Percentiles rank a stretch among this genome's conserved stretches.
phyloP scores from a whole-genome alignment of 2,113 vertebrate genomes.

The Acrocephalus kingi region DNA sequence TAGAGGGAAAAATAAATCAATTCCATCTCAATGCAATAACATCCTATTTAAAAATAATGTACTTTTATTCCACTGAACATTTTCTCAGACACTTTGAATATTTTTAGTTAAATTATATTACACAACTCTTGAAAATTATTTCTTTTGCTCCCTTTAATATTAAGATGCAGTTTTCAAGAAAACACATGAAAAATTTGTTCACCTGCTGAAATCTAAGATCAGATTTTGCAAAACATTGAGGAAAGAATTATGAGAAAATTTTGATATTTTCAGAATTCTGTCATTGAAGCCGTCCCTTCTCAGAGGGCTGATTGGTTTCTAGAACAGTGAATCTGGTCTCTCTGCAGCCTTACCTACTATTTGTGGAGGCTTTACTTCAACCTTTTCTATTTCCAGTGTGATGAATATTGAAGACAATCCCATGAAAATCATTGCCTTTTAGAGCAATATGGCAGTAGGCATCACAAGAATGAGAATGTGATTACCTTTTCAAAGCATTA shows the following conservation, averaged over 20 bases:
- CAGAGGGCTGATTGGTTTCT: background rate
- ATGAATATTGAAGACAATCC: background rate
- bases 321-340: background rate
- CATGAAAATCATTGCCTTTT: background rate
- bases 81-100: background rate
- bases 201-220: background rate
- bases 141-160: background rate
- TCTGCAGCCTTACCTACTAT: background rate
- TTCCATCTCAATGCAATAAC: background rate
- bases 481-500: background rate
- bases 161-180: background rate
- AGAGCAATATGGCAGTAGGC: background rate
- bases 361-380: rapidly evolving
- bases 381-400: background rate
- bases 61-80: background rate
- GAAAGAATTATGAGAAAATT: background rate
- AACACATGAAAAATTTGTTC: background rate
- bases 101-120: background rate
- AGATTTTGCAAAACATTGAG: background rate
- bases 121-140: background rate
- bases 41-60: background rate
- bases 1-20: rapidly evolving
- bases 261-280: background rate
- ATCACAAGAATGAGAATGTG: background rate
- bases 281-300: background rate